phyloP scores from a whole-genome alignment of 2,113 vertebrate species.

The Jacana jacana region DNA sequence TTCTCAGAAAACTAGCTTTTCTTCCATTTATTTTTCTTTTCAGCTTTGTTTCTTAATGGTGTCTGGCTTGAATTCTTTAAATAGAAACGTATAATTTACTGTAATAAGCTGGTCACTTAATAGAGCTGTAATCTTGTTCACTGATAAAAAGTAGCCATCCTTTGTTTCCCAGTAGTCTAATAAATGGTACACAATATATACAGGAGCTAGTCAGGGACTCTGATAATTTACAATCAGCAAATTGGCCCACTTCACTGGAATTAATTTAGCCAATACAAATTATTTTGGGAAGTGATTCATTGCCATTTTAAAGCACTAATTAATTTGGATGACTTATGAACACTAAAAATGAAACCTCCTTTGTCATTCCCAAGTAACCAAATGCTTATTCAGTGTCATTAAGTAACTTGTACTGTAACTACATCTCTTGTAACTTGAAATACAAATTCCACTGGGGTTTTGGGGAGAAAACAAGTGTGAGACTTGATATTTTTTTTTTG shows the following conservation, averaged over 20 bases:
- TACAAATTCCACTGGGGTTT: neutral
- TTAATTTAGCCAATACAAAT: slow-evolving; percentile 61
- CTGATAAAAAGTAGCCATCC: slow-evolving; percentile 40
- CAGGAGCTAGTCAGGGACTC: slow-evolving; percentile 7
- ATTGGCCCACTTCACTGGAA: slow-evolving; percentile 54
- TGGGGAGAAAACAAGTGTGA: neutral
- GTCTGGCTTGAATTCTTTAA: slow-evolving; percentile 23
- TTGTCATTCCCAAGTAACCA: slow-evolving; percentile 45
- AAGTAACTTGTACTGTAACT: slow-evolving; percentile 3
- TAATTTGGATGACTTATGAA: slow-evolving; percentile 52
- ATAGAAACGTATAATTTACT: neutral
- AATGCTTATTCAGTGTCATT: slow-evolving; percentile 22
- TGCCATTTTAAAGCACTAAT: slow-evolving; percentile 42
- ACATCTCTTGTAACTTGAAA: neutral
- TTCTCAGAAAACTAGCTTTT: neutral
- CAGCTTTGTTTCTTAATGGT: slow-evolving; percentile 1
- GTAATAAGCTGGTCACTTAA: neutral
- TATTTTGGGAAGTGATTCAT: slow-evolving; percentile 62
- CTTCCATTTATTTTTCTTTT: neutral
- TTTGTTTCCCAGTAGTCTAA: slow-evolving; percentile 47
- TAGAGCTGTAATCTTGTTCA: slow-evolving; percentile 4
- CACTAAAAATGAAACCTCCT: slow-evolving; percentile 50
- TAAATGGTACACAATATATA: neutral
- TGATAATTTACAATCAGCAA: slow-evolving; percentile 45
- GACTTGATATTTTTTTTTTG: neutral